Base-by-base conservation (phyloP, 2,113 vertebrate species). In the Cinclus cinclus region DNA sequence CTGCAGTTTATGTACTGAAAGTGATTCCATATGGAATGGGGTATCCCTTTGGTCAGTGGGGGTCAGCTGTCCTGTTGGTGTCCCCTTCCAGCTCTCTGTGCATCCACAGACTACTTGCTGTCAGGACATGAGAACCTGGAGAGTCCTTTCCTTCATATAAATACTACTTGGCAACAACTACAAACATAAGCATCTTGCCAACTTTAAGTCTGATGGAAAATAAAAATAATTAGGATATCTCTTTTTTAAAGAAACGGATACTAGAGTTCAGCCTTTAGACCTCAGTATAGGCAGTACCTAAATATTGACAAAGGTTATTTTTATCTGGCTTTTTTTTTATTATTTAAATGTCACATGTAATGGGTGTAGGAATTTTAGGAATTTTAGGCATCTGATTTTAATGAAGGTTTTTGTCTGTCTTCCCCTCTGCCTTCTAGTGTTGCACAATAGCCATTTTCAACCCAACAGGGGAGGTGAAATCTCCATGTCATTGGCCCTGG, bases 51-150 rank as follows among this genome's bases (percentile, higher is more conserved):
- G 46, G 21, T 16, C 47, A 37, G 2, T 28, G 27, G 35, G 15
- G 25, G 7, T 28, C 47, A 74, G 41, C 47, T 80, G 47, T 49
- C 41, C 41, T 35, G 11, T 19, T 10, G 5, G 12, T 73, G 30
- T 23, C 53, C 60, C 15, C 53, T 86, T n/a, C 15, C 60, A 62
- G 13, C 41, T 49, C 55, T 31, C 10, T 42, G 30, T 42, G 31
- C 60, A 53, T 3, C n/a, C 41, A 4, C 60, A 85, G 59, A 11
- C 46, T 16, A 9, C 8, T 67, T 1, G 0, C 3, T 68, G 41
- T 7, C 27, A 62, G 22, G 9, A 15, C n/a, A 28, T 7, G 25
- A 55, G 15, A 55, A 6, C n/a, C 15, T 80, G 68, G 24, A 23
- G 62, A 75, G 3, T 68, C 31, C 27, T 55, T 49, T 31, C 10